Evolutionary conservation across 37 sponge, comb jelly and placozoan genomes (phyloP), one percentile per base, ranked within the genome.

Genomic region (Beroe forskalii): DNA sequence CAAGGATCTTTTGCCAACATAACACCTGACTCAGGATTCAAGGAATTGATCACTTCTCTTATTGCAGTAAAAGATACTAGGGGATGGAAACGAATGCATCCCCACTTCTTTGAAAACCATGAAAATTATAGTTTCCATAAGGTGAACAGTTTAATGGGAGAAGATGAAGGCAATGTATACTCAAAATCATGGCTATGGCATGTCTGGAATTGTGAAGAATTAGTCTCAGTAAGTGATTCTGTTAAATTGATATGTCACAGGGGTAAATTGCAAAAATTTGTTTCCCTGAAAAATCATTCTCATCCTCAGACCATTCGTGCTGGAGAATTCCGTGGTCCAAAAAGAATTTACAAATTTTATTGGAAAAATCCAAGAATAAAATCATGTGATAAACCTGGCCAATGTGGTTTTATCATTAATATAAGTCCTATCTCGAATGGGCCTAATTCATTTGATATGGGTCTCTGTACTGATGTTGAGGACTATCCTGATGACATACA

Each of bases 321-420:
- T 24, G 66, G 66, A 20, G 66, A 63, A 63, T 63, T 63, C 25
- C 66, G n/a, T n/a, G n/a, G n/a, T n/a, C n/a, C n/a, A n/a, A 63
- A 63, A 63, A 24, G 66, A n/a, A 63, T 63, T 19, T 63, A 63
- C 66, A 63, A 63, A 20, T 63, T 63, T 19, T 63, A 63, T 19
- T 63, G 66, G 66, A 63, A 20, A 63, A 24, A 63, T 63, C 66
- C 66, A 28, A 20, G 25, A 28, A 19, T 20, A 63, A 63, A 24
- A 6, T 4, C 14, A 3, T 63, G 66, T 20, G 28, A 4, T 63
- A 63, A 63, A 4, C 66, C 66, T 28, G 25, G 25, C 2, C 66
- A 63, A 63, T 63, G 66, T 63, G 66, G 66, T 6, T 63, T 63
- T 63, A 63, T 63, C n/a, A 63, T 63, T 3, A 63, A 63, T 63